Conservation (phyloP, 2,888 invertebrate species). For the Rugalucina vietnamica region DNA sequence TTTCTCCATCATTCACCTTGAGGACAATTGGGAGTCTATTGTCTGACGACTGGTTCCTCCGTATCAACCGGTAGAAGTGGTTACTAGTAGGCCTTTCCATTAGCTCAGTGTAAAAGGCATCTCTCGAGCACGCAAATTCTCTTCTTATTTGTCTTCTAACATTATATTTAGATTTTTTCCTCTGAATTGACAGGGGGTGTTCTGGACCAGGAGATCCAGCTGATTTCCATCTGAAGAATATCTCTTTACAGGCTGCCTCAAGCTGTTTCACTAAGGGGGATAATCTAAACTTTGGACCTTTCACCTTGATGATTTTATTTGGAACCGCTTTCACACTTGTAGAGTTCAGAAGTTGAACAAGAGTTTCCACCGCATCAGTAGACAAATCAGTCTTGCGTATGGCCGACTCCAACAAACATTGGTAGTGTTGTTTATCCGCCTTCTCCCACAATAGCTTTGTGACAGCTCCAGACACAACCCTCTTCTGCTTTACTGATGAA, state of each 20-base stretch:
- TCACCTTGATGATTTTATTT: background rate
- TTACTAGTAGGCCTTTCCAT: background rate
- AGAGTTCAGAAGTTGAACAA: background rate
- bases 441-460: background rate
- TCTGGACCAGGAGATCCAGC: background rate
- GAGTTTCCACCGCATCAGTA: background rate
- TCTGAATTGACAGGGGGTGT: background rate
- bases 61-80: background rate
- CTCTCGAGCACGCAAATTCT: background rate
- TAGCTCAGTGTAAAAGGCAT: background rate
- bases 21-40: background rate
- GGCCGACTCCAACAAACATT: background rate
- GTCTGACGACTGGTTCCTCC: background rate
- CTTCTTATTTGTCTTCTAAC: background rate
- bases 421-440: background rate
- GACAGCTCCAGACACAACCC: background rate
- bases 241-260: background rate
- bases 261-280: background rate
- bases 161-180: background rate
- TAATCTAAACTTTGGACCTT: background rate
- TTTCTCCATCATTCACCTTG: background rate
- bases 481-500: background rate
- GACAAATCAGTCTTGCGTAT: background rate
- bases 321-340: background rate
- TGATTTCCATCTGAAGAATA: background rate